Base-by-base conservation (phyloP, 2,888 invertebrate genomes). In the Notodonta ziczac region DNA sequence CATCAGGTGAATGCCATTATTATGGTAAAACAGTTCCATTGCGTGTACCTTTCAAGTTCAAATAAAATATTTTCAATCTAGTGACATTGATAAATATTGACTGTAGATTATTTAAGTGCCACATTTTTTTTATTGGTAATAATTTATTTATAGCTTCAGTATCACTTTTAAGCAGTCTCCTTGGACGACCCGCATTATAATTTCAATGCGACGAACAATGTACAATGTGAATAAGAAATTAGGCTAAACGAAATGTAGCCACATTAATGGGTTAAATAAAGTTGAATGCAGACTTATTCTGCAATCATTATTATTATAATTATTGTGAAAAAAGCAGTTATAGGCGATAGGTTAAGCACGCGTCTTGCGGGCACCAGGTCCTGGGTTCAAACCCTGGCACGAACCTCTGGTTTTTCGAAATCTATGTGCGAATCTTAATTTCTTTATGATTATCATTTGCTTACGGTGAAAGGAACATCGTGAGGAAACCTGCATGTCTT, bases 201-300 rank as follows among this genome's bases (percentile, higher is more conserved):
- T 24, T 32, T 35, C 12, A 32, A 52, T 24, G 52, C 0, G 24
- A 52, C 13, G 0, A 5, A 52, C 32, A 52, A 13, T 32, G 2
- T 52, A 52, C 52, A 52, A 52, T 32, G 35, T 32, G 24, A 24
- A 52, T 52, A 4, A 13, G 52, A 52, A 52, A 52, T 52, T 52
- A 52, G 52, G 13, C 32, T 52, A 0, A 32, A 9, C 12, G 32
- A 51, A 24, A 51, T 52, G 32, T 52, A 32, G 32, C n/a, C n/a
- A 10, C n/a, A n/a, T 46, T n/a, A n/a, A n/a, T n/a, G 4, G 46
- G 46, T 46, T 46, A 46, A 46, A n/a, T 46, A 46, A n/a, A 44
- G 44, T 9, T 9, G 44, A 44, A 10, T 40, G 9, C 4, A 40
- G 8, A 40, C 40, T 40, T 40, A 24, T 24, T 24, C 24, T 24